These are phyloP conservation scores for Trachurus trachurus DNA, from an alignment of 2,797 vertebrate species.

Conservation along the genomic window DNA sequence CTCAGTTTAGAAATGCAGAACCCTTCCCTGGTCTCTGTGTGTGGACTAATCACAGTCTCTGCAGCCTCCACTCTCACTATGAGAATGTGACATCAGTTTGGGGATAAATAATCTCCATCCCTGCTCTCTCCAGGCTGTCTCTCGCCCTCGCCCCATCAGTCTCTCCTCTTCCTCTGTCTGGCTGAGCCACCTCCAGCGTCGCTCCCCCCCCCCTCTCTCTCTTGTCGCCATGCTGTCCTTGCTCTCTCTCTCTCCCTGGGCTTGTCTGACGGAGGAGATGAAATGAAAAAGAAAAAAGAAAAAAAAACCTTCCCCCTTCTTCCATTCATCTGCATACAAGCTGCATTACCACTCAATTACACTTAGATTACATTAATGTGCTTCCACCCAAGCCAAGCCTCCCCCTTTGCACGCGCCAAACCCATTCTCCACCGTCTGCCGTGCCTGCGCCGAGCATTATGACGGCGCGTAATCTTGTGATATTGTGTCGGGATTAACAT, in stretches of 20 bases:
- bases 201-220: slow-evolving; percentile 18
- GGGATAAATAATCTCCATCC: slow-evolving; percentile 32
- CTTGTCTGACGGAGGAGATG: slow-evolving; percentile 24
- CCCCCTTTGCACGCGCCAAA: slow-evolving; percentile 42
- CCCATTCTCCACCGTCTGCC: slow-evolving; percentile 62
- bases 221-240: neutral
- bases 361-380: slow-evolving; percentile 75
- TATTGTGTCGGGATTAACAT: slow-evolving; percentile 84
- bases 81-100: slow-evolving; percentile 36
- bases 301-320: neutral
- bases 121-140: slow-evolving; percentile 46
- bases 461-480: slow-evolving; percentile 80
- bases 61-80: neutral
- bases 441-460: slow-evolving; percentile 52
- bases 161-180: slow-evolving; percentile 22
- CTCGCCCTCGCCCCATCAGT: slow-evolving; percentile 20
- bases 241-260: neutral
- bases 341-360: slow-evolving; percentile 77
- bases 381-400: slow-evolving; percentile 62
- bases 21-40: neutral
- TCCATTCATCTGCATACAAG: slow-evolving; percentile 60
- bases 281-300: neutral
- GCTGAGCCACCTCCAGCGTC: slow-evolving; percentile 22
- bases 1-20: neutral
- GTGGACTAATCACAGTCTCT: slow-evolving; percentile 20